phyloP scores from a whole-genome alignment of 2,797 vertebrate genomes.

The Mormyrus hasselquistii region DNA sequence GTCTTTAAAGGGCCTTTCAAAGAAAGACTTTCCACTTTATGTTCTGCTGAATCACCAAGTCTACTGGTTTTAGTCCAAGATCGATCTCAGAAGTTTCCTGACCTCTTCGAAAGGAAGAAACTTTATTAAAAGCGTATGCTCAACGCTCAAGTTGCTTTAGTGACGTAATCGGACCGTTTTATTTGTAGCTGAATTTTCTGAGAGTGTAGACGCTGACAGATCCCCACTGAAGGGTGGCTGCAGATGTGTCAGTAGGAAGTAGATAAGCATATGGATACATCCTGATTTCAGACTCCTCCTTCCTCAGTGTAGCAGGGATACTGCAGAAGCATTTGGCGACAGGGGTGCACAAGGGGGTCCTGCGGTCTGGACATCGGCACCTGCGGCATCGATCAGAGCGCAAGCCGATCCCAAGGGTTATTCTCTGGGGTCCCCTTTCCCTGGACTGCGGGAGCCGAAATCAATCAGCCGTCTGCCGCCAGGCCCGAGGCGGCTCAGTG shows the following conservation, averaged over 20 bases:
- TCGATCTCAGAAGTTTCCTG: background rate
- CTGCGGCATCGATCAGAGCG: conserved; percentile 53
- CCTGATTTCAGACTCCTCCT: background rate
- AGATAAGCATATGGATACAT: background rate
- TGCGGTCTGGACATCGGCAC: conserved; percentile 26
- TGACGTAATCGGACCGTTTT: background rate
- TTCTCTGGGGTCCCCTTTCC: conserved; percentile 50
- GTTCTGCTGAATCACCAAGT: background rate
- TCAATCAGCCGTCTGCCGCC: conserved; percentile 55
- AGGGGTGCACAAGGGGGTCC: conserved; percentile 3
- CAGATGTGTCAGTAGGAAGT: background rate
- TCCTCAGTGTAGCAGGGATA: background rate
- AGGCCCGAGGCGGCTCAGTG: conserved; percentile 51
- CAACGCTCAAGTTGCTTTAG: background rate
- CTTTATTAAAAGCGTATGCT: background rate
- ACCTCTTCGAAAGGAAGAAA: background rate
- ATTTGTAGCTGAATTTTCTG: background rate
- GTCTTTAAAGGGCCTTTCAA: background rate
- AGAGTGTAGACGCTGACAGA: background rate
- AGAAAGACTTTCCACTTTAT: background rate
- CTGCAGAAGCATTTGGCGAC: background rate
- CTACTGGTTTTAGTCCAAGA: background rate
- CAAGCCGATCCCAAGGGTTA: conserved; percentile 40
- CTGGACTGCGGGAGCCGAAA: conserved; percentile 51
- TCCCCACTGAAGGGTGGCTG: background rate